Conservation (phyloP, 2,888 invertebrate species). For the Ophion obscuratus region DNA sequence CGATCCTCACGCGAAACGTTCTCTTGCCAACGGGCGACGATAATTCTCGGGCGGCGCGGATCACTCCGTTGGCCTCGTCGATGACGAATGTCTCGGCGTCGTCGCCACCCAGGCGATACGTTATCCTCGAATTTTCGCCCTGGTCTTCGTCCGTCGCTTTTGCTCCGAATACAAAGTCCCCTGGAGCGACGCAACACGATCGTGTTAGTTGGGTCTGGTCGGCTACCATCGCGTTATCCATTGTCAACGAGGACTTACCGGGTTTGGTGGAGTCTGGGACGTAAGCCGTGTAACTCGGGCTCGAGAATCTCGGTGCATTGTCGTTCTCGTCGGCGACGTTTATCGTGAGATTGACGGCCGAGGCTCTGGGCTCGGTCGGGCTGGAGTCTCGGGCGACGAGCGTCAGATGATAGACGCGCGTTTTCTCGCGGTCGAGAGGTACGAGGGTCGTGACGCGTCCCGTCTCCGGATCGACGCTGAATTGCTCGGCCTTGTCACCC, state of each 20-base stretch:
- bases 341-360: slow-evolving; percentile 93
- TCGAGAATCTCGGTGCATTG: slow-evolving; percentile 92
- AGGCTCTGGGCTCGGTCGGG: slow-evolving; percentile 92
- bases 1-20: slow-evolving; percentile 90
- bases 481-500: slow-evolving; percentile 92
- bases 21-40: slow-evolving; percentile 84
- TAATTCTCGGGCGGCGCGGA: slow-evolving; percentile 91
- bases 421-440: slow-evolving; percentile 92
- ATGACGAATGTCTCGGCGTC: slow-evolving; percentile 92
- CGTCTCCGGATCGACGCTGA: slow-evolving; percentile 91
- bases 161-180: slow-evolving; percentile 95
- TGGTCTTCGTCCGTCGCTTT: slow-evolving; percentile 94
- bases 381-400: slow-evolving; percentile 96
- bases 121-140: slow-evolving; percentile 92
- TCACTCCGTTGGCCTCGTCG: slow-evolving; percentile 93
- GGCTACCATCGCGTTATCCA: not conserved
- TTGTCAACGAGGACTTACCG: slow-evolving; percentile 84
- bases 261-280: slow-evolving; percentile 92
- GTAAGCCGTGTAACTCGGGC: slow-evolving; percentile 90
- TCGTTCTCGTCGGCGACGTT: slow-evolving; percentile 93
- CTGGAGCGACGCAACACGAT: slow-evolving; percentile 70
- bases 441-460: slow-evolving; percentile 92
- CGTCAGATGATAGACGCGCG: slow-evolving; percentile 91
- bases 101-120: slow-evolving; percentile 91
- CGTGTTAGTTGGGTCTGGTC: too few species aligned